Evolutionary conservation across 2,797 vertebrate species (phyloP), one percentile per base, ranked within the genome.

Genomic region (Poecilia wingei): DNA sequence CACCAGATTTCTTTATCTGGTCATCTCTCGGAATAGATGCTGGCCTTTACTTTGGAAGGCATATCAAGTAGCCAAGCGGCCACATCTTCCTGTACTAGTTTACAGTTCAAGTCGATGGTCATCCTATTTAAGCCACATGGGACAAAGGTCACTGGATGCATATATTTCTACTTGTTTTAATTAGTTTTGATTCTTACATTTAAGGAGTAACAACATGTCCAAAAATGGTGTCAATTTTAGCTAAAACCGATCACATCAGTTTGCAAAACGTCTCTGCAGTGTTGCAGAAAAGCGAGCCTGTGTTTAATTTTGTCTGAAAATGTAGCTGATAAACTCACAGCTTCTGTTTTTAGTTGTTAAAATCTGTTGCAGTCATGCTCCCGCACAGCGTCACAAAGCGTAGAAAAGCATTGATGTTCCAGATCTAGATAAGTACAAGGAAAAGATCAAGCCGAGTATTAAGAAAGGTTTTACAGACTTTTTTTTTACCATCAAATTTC

Each of bases 21-120:
- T 91, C 87, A 85, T 77, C 80, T 88, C 95, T 94, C 81, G 87
- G 94, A 96, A 96, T 96, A 96, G 95, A 94, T 75, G 75, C 76
- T 94, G 91, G 86, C 93, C 93, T 95, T 95, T 92, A 88, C 89
- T 90, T 73, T 74, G 80, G 86, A 88, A 72, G 82, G 79, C 87
- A 89, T 91, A 89, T 90, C 85, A 47, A 91, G 90, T 90, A 82
- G 83, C 91, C 66, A 79, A 66, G 91, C 84, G 86, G 73, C 78
- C 55, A 51, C 64, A 83, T 89, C 51, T 80, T 61, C 61, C 66
- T 68, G 46, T 77, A 75, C 80, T 46, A 74, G 59, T 82, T 31
- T 73, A 46, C 68, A 20, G 49, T 46, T 46, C 4, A 77, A 78
- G 45, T 80, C 41, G 3, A 72, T 51, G 79, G 80, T 84, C 66